Percentiles rank a stretch among this genome's conserved stretches.
These are phyloP conservation scores for Anguilla obscura DNA, from an alignment of 2,797 vertebrate genomes.

Conservation along the genomic window DNA sequence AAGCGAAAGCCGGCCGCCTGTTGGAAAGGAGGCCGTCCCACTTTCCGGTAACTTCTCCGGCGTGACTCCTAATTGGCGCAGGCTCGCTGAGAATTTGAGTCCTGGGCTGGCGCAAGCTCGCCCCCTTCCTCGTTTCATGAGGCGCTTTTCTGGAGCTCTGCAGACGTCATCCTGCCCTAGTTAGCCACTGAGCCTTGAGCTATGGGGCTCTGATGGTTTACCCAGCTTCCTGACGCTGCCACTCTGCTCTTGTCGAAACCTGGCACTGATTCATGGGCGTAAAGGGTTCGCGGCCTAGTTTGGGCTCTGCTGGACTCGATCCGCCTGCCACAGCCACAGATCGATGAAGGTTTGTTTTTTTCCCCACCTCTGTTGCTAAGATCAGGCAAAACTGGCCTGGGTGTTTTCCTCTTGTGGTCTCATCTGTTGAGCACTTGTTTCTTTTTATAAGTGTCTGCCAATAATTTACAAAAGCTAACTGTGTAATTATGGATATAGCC, in stretches of 20 bases:
- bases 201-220: slow-evolving; percentile 34
- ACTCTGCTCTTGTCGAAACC: slow-evolving; percentile 20
- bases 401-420: not conserved
- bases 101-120: not conserved
- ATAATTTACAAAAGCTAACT: not conserved
- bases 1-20: not conserved
- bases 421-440: not conserved
- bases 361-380: slow-evolving; percentile 6
- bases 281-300: slow-evolving; percentile 12
- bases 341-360: not conserved
- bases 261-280: slow-evolving; percentile 6
- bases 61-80: slow-evolving; percentile 33
- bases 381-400: not conserved
- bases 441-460: not conserved
- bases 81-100: slow-evolving; percentile 25
- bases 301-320: slow-evolving; percentile 11
- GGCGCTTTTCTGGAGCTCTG: slow-evolving; percentile 5
- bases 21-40: slow-evolving; percentile 10
- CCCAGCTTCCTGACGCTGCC: slow-evolving; percentile 33
- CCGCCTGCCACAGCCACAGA: slow-evolving; percentile 6
- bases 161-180: not conserved
- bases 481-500: not conserved
- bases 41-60: slow-evolving; percentile 26
- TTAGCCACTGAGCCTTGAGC: slow-evolving; percentile 27
- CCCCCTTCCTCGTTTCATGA: not conserved